These are phyloP conservation scores for Ophioninae sp. DNA, from an alignment of 2,888 invertebrate genomes.

Conservation along the genomic window DNA sequence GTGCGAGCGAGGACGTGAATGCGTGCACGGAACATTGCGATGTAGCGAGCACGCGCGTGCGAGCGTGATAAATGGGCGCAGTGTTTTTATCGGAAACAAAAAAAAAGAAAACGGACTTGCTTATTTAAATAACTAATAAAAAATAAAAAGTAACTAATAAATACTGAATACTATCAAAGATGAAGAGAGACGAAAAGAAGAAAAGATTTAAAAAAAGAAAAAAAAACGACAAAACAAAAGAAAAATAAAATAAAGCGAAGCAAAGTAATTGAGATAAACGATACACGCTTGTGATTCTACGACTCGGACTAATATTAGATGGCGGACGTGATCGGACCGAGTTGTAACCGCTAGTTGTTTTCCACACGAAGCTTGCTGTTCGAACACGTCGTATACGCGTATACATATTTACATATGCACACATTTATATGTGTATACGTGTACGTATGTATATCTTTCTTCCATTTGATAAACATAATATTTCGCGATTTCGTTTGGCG, in stretches of 20 bases:
- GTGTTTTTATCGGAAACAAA: conserved; percentile 72
- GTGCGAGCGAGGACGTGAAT: conserved; percentile 13
- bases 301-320: conserved; percentile 29
- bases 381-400: conserved; percentile 46
- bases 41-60: conserved; percentile 33
- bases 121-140: conserved; percentile 73
- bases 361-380: conserved; percentile 59
- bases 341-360: conserved; percentile 53
- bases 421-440: conserved; percentile 9
- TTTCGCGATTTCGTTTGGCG: conserved; percentile 12
- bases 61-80: conserved; percentile 62
- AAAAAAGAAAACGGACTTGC: conserved; percentile 71
- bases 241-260: conserved; percentile 27
- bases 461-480: conserved; percentile 18
- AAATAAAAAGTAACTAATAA: conserved; percentile 49
- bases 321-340: conserved; percentile 24
- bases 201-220: conserved; percentile 28
- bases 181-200: conserved; percentile 25
- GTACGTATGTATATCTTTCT: conserved; percentile 10
- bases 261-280: conserved; percentile 51
- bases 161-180: conserved; percentile 46
- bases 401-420: background rate
- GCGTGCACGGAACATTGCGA: conserved; percentile 17
- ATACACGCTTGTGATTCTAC: conserved; percentile 50
- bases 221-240: conserved; percentile 30